These are phyloP conservation scores for Calosoma granatense DNA, from an alignment of 1,140 invertebrate genomes.

Conservation along the genomic window DNA sequence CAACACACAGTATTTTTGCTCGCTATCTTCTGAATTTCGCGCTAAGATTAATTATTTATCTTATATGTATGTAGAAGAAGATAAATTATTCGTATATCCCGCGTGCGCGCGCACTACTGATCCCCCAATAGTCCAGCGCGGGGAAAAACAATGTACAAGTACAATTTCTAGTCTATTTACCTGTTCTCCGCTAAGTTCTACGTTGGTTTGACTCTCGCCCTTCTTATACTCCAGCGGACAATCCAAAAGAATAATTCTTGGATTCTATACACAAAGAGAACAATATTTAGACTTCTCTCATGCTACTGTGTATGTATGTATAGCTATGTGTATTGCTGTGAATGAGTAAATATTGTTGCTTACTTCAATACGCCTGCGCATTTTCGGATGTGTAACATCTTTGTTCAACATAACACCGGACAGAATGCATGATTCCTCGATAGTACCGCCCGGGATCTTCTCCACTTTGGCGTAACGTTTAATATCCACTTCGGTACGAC, in stretches of 20 bases:
- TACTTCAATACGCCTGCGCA: conserved; percentile 79
- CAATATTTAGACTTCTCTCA: background rate
- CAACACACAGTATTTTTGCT: too few species aligned
- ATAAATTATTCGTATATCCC: background rate
- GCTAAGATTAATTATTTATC: background rate
- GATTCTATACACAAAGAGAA: conserved; percentile 50
- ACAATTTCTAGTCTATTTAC: conserved; percentile 32
- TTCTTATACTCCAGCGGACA: conserved; percentile 98
- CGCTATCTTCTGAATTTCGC: too few species aligned
- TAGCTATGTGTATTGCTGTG: background rate
- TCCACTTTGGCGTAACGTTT: conserved; percentile 97
- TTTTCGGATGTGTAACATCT: conserved; percentile 96
- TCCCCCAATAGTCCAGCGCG: too few species aligned
- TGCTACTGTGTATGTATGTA: too few species aligned
- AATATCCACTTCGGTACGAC: conserved; percentile 91
- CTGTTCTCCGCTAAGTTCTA: conserved; percentile 90
- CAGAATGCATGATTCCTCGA: conserved; percentile 92
- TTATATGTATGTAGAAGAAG: conserved; percentile 1
- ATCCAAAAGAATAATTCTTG: conserved; percentile 89
- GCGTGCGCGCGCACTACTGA: too few species aligned
- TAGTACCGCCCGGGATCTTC: conserved; percentile 92
- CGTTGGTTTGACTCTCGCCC: conserved; percentile 96
- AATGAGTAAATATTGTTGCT: background rate
- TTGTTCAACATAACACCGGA: conserved; percentile 98
- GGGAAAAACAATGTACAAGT: too few species aligned